Percentiles rank a stretch among this genome's conserved stretches.
phyloP scores from a whole-genome alignment of 2,888 invertebrate species.

The Epirrhoe tristata region DNA sequence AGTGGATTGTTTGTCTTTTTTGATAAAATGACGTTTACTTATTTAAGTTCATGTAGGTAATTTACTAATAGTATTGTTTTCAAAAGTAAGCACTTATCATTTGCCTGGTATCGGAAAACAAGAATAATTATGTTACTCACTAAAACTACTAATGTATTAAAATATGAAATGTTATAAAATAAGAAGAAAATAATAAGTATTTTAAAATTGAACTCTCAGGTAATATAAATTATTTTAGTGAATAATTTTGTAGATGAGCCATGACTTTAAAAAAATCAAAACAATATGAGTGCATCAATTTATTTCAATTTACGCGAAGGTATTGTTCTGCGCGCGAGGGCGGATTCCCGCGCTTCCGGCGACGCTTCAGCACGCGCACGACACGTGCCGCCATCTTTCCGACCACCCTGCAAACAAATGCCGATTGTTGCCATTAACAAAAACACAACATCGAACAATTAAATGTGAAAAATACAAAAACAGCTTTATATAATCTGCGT shows the following conservation, averaged over 20 bases:
- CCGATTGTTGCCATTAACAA: constrained; percentile 64
- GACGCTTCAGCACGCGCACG: constrained; percentile 77
- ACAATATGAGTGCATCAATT: constrained; percentile 78
- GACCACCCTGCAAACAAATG: constrained; percentile 75
- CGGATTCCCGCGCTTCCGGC: constrained; percentile 76
- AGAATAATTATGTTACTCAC: too few species aligned
- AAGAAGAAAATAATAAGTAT: too few species aligned
- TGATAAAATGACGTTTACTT: neutral
- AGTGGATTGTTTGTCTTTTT: neutral
- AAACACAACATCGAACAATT: constrained; percentile 45
- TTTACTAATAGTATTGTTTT: neutral
- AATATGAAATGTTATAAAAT: too few species aligned
- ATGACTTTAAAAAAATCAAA: constrained; percentile 61
- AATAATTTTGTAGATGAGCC: constrained; percentile 49
- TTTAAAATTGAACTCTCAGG: too few species aligned
- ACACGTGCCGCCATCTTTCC: constrained; percentile 82
- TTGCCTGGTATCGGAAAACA: too few species aligned
- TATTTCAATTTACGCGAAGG: constrained; percentile 83
- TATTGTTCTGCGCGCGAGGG: constrained; percentile 77
- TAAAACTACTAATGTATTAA: too few species aligned
- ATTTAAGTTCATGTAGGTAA: neutral
- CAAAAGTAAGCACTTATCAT: neutral
- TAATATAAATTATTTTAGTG: neutral
- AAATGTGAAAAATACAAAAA: constrained; percentile 32
- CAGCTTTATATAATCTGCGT: constrained; percentile 34